These are phyloP conservation scores for Ailuropoda melanoleuca DNA, from an alignment of 2,113 vertebrate species.

Conservation along the genomic window DNA sequence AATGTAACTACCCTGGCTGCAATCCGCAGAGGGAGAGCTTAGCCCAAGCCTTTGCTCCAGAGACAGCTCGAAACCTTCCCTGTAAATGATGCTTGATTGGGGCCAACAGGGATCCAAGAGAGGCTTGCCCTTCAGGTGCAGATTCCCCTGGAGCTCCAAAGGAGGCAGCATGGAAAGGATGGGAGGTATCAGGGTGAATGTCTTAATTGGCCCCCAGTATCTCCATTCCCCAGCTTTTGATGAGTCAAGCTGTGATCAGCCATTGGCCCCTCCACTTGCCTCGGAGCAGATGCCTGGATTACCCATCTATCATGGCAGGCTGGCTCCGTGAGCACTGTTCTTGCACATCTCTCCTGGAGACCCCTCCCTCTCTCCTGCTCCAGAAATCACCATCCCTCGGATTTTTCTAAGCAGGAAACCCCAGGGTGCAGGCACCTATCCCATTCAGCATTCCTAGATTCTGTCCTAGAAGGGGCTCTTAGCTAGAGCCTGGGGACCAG, in stretches of 20 bases:
- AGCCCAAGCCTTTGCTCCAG: neutral
- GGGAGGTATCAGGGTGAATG: neutral
- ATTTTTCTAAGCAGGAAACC: neutral
- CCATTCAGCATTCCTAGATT: too few species aligned
- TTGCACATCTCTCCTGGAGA: neutral
- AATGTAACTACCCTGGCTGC: slow-evolving; percentile 40
- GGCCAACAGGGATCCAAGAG: slow-evolving; percentile 55
- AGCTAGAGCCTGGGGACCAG: neutral
- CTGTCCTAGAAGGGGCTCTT: neutral
- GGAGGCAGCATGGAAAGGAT: neutral
- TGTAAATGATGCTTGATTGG: neutral
- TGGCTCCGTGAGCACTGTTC: neutral
- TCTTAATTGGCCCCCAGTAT: neutral
- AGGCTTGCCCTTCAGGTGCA: neutral
- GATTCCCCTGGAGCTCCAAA: neutral
- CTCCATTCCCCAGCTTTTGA: neutral
- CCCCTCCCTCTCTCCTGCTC: neutral
- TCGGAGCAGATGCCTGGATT: neutral
- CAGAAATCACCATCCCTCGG: neutral
- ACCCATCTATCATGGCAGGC: fast-evolving
- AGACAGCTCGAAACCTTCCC: neutral
- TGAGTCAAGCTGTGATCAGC: neutral
- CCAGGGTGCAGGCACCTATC: neutral
- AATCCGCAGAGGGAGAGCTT: neutral
- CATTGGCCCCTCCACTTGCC: neutral